A percentile compares a stretch with the other conserved stretches of the same genome.
phyloP scores from a whole-genome alignment of 2,888 invertebrate species.

The Eupithecia subumbrata region DNA sequence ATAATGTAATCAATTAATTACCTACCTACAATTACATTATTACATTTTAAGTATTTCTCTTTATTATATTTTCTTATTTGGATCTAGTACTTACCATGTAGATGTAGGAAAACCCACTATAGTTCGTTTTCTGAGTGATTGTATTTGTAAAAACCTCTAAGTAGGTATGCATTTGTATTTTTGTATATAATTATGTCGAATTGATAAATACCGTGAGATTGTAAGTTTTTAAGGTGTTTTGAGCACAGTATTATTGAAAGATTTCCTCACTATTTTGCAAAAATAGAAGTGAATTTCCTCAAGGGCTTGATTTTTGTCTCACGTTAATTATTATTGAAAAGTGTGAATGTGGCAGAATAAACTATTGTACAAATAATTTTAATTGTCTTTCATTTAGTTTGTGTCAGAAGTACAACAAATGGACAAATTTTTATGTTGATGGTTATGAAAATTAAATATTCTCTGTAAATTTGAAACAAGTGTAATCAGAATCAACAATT shows the following conservation, averaged over 20 bases:
- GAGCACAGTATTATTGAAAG: neutral
- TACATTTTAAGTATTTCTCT: too few species aligned
- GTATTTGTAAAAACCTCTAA: neutral
- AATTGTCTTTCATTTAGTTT: neutral
- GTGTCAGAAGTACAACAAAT: neutral
- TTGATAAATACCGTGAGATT: neutral
- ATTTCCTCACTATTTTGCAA: constrained; percentile 1
- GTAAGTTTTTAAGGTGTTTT: neutral
- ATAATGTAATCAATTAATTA: neutral
- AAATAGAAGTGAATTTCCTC: constrained; percentile 10
- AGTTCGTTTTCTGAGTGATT: neutral
- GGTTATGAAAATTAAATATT: too few species aligned
- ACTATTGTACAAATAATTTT: neutral
- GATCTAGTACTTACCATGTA: neutral
- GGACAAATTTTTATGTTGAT: too few species aligned
- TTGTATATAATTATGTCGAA: neutral
- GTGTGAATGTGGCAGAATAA: neutral
- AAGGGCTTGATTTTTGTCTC: neutral
- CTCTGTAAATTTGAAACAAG: too few species aligned
- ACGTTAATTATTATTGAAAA: neutral
- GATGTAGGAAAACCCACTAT: neutral
- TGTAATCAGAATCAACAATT: too few species aligned
- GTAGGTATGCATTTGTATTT: constrained; percentile 4
- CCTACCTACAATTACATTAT: neutral
- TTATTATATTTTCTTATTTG: neutral